These are phyloP conservation scores for Trachythela sp. DNA, from an alignment of 64 coral and sea anemone species.

Conservation along the genomic window DNA sequence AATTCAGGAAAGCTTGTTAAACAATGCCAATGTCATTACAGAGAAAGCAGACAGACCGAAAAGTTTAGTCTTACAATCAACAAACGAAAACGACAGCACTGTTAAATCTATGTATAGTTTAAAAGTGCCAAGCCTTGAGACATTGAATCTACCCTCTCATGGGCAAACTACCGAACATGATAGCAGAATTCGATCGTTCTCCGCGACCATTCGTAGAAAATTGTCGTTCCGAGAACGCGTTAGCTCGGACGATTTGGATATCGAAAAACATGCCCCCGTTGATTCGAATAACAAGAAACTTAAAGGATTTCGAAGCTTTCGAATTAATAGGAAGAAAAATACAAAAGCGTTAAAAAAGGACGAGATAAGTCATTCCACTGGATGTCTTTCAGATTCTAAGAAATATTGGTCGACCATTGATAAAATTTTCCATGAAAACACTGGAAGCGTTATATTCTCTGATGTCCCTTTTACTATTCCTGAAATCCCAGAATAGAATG, in stretches of 20 bases:
- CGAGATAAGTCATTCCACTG: background rate
- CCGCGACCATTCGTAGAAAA: background rate
- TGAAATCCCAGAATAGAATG: background rate
- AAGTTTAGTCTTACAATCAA: background rate
- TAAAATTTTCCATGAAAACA: constrained; percentile 14
- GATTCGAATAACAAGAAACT: background rate
- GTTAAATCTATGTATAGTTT: background rate
- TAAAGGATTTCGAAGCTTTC: constrained; percentile 7
- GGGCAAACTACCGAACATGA: background rate
- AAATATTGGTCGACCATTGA: background rate
- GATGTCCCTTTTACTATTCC: constrained; percentile 15
- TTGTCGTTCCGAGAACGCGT: background rate
- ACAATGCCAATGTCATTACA: background rate
- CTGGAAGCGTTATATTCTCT: background rate
- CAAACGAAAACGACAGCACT: background rate
- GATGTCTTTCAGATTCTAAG: background rate
- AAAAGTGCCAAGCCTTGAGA: background rate
- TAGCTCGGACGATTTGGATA: background rate
- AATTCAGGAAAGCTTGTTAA: background rate
- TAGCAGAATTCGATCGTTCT: background rate
- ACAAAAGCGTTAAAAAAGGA: background rate
- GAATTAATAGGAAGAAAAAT: background rate
- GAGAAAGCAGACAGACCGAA: background rate
- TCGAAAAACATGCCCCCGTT: background rate
- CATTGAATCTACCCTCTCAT: background rate